Conservation (phyloP, 2,113 vertebrate species). For the Trogon melanurus region DNA sequence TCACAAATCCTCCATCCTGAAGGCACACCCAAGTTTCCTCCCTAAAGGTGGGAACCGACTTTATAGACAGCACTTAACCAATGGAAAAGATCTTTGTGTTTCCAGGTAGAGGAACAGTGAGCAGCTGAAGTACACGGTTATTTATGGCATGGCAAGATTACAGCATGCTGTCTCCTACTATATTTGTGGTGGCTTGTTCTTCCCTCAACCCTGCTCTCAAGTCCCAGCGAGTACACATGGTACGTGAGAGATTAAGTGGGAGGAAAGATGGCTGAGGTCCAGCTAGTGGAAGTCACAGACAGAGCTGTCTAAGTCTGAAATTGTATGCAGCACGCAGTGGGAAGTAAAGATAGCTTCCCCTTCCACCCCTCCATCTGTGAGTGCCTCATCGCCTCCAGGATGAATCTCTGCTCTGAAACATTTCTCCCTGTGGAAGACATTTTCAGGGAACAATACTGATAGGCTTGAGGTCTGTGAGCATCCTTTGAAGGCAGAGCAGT, state of each 20-base stretch:
- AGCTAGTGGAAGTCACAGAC: slow-evolving; percentile 9
- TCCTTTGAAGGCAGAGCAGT: not conserved
- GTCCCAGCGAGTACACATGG: not conserved
- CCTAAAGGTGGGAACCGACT: not conserved
- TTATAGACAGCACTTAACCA: not conserved
- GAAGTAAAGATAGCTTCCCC: slow-evolving; percentile 29
- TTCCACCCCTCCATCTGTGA: slow-evolving; percentile 23
- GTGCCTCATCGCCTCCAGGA: not conserved
- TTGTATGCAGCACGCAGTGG: not conserved
- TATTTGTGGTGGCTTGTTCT: slow-evolving; percentile 35
- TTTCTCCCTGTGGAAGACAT: not conserved
- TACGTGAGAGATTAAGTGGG: slow-evolving; percentile 49
- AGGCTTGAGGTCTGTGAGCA: not conserved
- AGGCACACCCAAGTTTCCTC: not conserved
- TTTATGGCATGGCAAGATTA: slow-evolving; percentile 30
- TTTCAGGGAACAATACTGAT: not conserved
- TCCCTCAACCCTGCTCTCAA: slow-evolving; percentile 12
- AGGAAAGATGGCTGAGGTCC: slow-evolving; percentile 48
- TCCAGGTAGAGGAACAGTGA: not conserved
- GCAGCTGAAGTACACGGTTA: not conserved
- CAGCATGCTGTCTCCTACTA: not conserved
- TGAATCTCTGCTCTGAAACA: not conserved
- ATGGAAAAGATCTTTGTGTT: not conserved
- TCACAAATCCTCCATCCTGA: not conserved
- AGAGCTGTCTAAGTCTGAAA: slow-evolving; percentile 2